phyloP scores from a whole-genome alignment of 2,113 vertebrate species.

The Anolis carolinensis region DNA sequence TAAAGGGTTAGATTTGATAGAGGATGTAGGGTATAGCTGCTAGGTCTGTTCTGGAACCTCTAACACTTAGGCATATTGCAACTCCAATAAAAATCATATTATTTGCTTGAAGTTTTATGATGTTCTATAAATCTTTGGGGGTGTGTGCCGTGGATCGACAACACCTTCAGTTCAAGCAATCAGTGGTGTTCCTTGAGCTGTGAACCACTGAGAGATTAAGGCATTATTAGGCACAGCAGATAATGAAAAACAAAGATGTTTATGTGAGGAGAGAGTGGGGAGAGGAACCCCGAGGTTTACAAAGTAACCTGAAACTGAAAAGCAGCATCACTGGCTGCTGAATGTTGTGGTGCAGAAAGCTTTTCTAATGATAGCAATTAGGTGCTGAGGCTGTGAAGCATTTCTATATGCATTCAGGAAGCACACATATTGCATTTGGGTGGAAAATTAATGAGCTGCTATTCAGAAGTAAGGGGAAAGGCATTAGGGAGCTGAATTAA shows the following conservation, averaged over 20 bases:
- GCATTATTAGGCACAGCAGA: neutral
- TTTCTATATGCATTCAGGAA: conserved; percentile 38
- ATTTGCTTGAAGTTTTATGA: too few relatives aligned
- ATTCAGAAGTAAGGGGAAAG: conserved; percentile 9
- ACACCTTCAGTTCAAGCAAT: neutral
- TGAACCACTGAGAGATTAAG: neutral
- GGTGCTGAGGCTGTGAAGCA: conserved; percentile 25
- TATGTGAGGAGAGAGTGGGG: neutral
- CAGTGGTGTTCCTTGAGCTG: too few relatives aligned
- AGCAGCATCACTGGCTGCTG: conserved; percentile 14
- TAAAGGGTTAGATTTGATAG: too few relatives aligned
- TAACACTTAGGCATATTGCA: too few relatives aligned
- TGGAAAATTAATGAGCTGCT: conserved; percentile 27
- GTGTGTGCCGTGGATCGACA: too few relatives aligned
- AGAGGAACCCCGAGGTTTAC: conserved; percentile 2
- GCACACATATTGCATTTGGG: conserved; percentile 23
- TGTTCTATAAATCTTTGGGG: too few relatives aligned
- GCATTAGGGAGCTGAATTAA: conserved; percentile 31
- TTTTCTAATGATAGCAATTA: conserved; percentile 38
- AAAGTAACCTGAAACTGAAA: conserved; percentile 9
- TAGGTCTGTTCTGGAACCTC: too few relatives aligned
- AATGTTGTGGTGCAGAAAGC: conserved; percentile 20
- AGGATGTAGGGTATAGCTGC: too few relatives aligned
- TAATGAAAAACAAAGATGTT: neutral
- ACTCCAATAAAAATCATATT: too few relatives aligned